phyloP scores from a whole-genome alignment of 2,113 vertebrate genomes.

The Syngnathus scovelli region DNA sequence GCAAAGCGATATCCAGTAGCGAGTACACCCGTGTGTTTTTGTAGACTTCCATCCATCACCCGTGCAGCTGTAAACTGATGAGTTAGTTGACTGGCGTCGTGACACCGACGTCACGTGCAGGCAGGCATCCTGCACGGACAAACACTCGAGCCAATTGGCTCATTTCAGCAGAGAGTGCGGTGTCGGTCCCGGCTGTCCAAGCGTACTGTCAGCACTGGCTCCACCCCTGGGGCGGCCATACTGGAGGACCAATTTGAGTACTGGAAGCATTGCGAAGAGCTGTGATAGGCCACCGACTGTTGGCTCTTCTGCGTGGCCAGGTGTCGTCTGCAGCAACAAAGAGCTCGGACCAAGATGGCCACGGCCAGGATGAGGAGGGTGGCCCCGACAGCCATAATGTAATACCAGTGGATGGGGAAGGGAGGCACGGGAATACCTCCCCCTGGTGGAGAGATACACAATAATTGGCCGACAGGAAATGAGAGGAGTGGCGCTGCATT shows the following conservation, averaged over 20 bases:
- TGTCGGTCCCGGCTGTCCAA: constrained; percentile 73
- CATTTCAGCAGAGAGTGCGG: constrained; percentile 64
- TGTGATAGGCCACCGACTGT: constrained; percentile 98
- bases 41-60: constrained; percentile 22
- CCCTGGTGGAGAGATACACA: constrained; percentile 98
- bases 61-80: constrained; percentile 27
- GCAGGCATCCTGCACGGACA: constrained; percentile 3
- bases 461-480: constrained; percentile 82
- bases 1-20: constrained; percentile 36
- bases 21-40: constrained; percentile 28
- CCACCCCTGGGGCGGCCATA: constrained; percentile 78
- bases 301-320: constrained; percentile 98
- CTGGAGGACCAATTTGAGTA: constrained; percentile 82
- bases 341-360: constrained; percentile 89
- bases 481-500: constrained; percentile 47
- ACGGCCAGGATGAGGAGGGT: constrained; percentile 92
- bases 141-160: constrained; percentile 2
- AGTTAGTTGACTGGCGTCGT: constrained; percentile 7
- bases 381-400: constrained; percentile 95
- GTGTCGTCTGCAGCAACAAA: constrained; percentile 95
- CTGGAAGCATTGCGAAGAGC: constrained; percentile 94
- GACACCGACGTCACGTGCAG: background rate
- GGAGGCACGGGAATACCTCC: constrained; percentile 93
- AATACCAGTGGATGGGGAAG: constrained; percentile 99
- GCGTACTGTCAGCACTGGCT: constrained; percentile 94